These are phyloP conservation scores for Caradrina clavipalpis DNA, from an alignment of 2,888 invertebrate genomes.

Conservation along the genomic window DNA sequence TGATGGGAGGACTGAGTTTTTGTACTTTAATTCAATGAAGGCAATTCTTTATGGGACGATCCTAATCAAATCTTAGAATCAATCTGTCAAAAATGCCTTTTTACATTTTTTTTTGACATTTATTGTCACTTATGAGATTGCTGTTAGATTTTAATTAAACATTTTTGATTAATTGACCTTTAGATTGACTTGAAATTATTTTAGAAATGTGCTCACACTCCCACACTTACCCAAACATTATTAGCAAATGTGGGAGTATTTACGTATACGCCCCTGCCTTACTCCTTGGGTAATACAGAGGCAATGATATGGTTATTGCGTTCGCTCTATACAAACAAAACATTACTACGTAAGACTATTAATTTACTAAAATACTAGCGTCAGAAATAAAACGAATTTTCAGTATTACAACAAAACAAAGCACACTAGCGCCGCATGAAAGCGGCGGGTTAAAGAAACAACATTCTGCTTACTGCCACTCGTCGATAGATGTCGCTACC, in stretches of 20 bases:
- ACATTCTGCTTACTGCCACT: slow-evolving; percentile 26
- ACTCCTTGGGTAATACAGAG: neutral
- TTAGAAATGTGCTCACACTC: neutral
- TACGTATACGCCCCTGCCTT: neutral
- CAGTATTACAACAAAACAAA: neutral
- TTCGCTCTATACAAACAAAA: too few species aligned
- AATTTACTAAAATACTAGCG: neutral
- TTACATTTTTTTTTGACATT: too few species aligned
- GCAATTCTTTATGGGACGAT: too few species aligned
- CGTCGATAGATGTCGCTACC: slow-evolving; percentile 45
- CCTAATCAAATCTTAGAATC: too few species aligned
- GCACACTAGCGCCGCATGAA: slow-evolving; percentile 35
- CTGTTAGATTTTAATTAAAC: too few species aligned
- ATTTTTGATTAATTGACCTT: too few species aligned
- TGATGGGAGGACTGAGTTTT: neutral
- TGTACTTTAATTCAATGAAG: too few species aligned
- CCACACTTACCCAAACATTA: neutral
- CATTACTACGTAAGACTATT: too few species aligned
- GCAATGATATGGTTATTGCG: too few species aligned
- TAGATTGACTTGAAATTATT: neutral
- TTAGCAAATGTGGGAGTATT: neutral
- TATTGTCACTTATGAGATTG: too few species aligned
- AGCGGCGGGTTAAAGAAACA: slow-evolving; percentile 39
- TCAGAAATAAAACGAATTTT: neutral
- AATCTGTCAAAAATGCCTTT: too few species aligned